Percentiles rank a stretch among this genome's conserved stretches.
Evolutionary conservation across 2,113 vertebrate genomes (phyloP).

Genomic region (Ctenodactylus gundi): DNA sequence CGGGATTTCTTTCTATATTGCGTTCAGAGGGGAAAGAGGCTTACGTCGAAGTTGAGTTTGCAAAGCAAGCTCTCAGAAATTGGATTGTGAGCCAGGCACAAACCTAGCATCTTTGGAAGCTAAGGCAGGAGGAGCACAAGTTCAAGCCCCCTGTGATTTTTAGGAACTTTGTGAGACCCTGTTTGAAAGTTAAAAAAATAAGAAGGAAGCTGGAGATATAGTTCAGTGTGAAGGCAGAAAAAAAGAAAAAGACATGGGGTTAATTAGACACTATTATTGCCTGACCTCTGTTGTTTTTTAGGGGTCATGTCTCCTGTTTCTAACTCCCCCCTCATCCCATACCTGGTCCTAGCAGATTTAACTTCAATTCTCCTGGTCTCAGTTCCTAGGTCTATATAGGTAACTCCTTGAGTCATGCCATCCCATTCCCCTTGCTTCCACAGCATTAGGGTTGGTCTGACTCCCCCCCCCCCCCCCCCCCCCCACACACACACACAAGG

Average conservation of each 20-base stretch:
- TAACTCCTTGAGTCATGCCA: not conserved
- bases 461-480: not conserved
- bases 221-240: not conserved
- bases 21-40: not conserved
- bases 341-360: conserved; percentile 14
- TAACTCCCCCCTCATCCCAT: not conserved
- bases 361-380: not conserved
- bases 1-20: conserved; percentile 14
- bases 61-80: conserved; percentile 13
- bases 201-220: too few species aligned
- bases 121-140: not conserved
- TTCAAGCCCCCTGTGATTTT: not conserved
- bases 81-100: not conserved
- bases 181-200: not conserved
- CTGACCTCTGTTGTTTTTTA: not conserved
- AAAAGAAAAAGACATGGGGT: not conserved
- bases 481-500: too few species aligned
- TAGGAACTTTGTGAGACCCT: not conserved
- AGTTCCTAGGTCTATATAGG: not conserved
- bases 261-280: not conserved
- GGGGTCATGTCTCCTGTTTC: not conserved
- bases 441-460: not conserved
- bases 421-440: not conserved
- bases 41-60: conserved; percentile 22
- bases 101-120: not conserved